Conservation (phyloP, 2,113 vertebrate genomes). For the Oophaga pumilio region DNA sequence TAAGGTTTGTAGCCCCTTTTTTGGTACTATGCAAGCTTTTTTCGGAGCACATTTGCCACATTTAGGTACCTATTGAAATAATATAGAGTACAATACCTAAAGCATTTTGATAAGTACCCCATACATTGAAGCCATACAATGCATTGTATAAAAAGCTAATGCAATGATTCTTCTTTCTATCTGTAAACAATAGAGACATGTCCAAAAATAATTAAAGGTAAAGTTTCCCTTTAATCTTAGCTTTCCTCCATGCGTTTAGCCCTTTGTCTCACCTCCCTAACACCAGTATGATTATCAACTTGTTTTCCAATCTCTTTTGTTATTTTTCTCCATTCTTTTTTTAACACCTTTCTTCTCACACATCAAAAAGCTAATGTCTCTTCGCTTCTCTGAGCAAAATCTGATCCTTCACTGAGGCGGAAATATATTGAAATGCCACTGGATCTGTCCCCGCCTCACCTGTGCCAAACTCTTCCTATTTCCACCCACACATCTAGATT, state of each 20-base stretch:
- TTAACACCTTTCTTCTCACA: slow-evolving; percentile 6
- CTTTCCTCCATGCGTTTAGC: background rate
- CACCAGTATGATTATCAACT: background rate
- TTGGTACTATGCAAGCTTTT: too few species aligned
- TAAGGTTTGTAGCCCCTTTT: too few species aligned
- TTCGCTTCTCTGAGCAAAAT: slow-evolving; percentile 27
- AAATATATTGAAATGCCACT: slow-evolving; percentile 48
- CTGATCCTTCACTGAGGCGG: slow-evolving; percentile 28
- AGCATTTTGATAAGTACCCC: too few species aligned
- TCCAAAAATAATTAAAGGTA: too few species aligned
- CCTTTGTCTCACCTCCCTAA: background rate
- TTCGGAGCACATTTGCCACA: too few species aligned
- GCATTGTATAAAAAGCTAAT: too few species aligned
- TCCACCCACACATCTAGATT: slow-evolving; percentile 26
- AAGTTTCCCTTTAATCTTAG: background rate
- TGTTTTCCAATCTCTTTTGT: background rate
- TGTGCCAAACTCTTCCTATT: slow-evolving; percentile 25
- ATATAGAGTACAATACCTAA: too few species aligned
- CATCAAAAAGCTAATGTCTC: background rate
- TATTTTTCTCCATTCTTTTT: background rate
- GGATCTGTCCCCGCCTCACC: slow-evolving; percentile 46
- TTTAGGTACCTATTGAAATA: too few species aligned
- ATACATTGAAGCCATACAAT: too few species aligned
- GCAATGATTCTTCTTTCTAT: too few species aligned
- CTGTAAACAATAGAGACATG: too few species aligned